Conservation (phyloP, 64 coral and sea anemone genomes). For the Montipora efflorescens region DNA sequence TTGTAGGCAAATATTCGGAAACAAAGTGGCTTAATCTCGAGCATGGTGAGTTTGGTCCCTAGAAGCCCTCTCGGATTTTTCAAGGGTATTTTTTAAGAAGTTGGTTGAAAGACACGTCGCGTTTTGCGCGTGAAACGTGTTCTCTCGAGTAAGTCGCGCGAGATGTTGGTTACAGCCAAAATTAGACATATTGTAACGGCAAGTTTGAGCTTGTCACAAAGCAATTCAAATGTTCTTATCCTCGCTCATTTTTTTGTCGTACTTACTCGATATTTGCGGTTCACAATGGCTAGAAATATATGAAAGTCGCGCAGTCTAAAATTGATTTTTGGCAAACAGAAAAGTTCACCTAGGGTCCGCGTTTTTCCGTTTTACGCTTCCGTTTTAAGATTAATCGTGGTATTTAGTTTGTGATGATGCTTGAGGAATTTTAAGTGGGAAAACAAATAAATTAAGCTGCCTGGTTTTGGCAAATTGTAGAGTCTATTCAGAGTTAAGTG, state of each 20-base stretch:
- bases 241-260: too few relatives aligned
- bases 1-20: slow-evolving; percentile 62
- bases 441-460: too few relatives aligned
- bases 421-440: not conserved
- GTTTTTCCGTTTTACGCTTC: not conserved
- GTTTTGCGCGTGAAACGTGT: not conserved
- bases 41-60: slow-evolving; percentile 32
- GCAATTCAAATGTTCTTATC: too few relatives aligned
- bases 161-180: not conserved
- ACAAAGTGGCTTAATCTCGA: slow-evolving; percentile 75
- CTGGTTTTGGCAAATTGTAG: too few relatives aligned
- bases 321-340: too few relatives aligned
- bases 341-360: too few relatives aligned
- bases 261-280: too few relatives aligned
- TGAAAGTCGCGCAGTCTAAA: too few relatives aligned
- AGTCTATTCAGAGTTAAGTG: too few relatives aligned
- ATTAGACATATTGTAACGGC: not conserved
- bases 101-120: too few relatives aligned
- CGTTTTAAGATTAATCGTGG: not conserved
- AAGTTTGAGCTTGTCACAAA: not conserved
- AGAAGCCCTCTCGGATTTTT: not conserved
- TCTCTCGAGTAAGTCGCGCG: not conserved
- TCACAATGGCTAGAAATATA: too few relatives aligned
- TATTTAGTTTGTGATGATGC: not conserved
- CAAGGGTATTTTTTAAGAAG: too few relatives aligned